Base-by-base conservation (phyloP, 2,113 vertebrate genomes). In the Ellobius talpinus region DNA sequence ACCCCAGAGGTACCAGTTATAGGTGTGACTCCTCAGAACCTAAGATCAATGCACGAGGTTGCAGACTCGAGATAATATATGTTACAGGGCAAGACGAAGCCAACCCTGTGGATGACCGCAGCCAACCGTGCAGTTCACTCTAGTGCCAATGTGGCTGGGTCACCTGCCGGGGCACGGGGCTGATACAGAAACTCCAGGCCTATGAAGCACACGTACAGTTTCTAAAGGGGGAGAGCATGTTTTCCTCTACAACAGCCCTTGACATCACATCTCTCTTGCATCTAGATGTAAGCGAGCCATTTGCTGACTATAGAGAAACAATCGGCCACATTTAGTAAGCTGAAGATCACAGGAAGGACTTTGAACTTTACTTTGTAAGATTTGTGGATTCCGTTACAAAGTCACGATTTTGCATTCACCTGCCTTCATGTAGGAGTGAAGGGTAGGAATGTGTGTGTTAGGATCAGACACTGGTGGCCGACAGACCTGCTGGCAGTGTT, bases 31-130 rank as follows among this genome's bases (percentile, higher is more conserved):
- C 55, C 31, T 91, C 52, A 70, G 50, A 74, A 47, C 47, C 26
- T 90, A 68, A 76, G 50, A 78, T 63, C 50, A 87, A 92, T 7
- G 1, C 1, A 3, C 16, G 29, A 65, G 68, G 82, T 50, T 2
- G 2, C 58, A 61, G 16, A 47, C 55, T 91, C 17, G 47, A 92
- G 50, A 74, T 70, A 63, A 87, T 55, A 16, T 8, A 58, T 68
- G 39, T 68, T 84, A 55, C 21, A 5, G 55, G 63, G 58, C 65
- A 78, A n/a, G 84, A 66, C 29, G 33, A 78, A 73, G 52, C 74
- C 76, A 58, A 16, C 0, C 4, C 6, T 17, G 5, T 21, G 8
- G 14, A 45, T n/a, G 21, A 4, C 3, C 21, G 23, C 3, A 66
- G 58, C 58, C 58, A 58, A 21, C 58, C 19, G 19, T 58, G 58